phyloP scores from a whole-genome alignment of 2,888 invertebrate species.

The Cerastis rubricosa region DNA sequence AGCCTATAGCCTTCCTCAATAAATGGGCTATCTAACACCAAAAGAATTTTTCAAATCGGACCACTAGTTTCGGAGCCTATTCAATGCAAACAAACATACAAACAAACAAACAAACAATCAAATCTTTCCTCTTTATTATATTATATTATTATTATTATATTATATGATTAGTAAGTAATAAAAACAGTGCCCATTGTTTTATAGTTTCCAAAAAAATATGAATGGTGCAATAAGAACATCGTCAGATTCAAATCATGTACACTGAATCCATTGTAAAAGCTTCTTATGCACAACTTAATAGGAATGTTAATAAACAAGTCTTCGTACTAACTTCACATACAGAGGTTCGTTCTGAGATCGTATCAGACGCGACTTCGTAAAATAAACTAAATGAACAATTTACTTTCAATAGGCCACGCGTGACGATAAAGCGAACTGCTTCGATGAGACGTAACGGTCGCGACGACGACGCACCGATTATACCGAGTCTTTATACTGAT shows the following conservation, averaged over 20 bases:
- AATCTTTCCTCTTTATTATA: too few relatives aligned
- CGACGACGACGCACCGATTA: constrained; percentile 13
- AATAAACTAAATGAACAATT: constrained; percentile 73
- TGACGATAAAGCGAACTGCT: constrained; percentile 69
- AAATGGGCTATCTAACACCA: too few relatives aligned
- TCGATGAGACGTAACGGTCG: constrained; percentile 34
- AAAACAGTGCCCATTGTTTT: too few relatives aligned
- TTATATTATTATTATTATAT: too few relatives aligned
- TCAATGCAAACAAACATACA: too few relatives aligned
- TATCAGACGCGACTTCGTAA: constrained; percentile 53
- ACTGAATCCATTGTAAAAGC: not conserved
- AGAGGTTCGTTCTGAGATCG: not conserved
- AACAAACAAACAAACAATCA: too few relatives aligned
- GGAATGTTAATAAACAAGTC: not conserved
- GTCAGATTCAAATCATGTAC: not conserved
- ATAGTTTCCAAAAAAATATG: too few relatives aligned
- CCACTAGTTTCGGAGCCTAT: too few relatives aligned
- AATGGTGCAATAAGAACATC: too few relatives aligned
- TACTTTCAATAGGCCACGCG: constrained; percentile 71
- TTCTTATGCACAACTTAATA: not conserved
- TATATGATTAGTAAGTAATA: too few relatives aligned
- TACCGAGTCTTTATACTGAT: constrained; percentile 16
- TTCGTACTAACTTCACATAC: not conserved
- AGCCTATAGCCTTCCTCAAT: too few relatives aligned
- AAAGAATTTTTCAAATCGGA: too few relatives aligned